phyloP scores from a whole-genome alignment of 2,888 invertebrate genomes.

The Steromphala cineraria region DNA sequence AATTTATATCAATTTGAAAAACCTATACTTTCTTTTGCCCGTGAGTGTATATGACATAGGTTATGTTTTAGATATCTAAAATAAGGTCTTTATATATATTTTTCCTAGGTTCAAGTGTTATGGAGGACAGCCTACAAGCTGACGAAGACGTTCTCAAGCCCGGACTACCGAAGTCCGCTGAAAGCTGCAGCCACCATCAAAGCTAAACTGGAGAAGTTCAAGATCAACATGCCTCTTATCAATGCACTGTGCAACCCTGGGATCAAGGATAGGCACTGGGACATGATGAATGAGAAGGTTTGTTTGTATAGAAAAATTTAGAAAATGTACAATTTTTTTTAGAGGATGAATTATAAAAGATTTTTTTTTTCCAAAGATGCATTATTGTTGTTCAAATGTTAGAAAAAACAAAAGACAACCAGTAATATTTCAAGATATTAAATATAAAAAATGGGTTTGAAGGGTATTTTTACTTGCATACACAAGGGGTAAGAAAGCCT shows the following conservation, averaged over 20 bases:
- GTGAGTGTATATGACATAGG: no score
- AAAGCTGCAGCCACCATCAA: slow-evolving; percentile 72
- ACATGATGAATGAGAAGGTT: slow-evolving; percentile 73
- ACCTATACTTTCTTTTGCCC: no score
- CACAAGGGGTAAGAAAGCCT: no score
- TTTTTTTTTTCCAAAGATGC: no score
- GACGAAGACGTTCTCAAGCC: slow-evolving; percentile 72
- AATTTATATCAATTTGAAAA: no score
- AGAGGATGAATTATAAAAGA: no score
- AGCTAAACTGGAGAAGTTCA: slow-evolving; percentile 73
- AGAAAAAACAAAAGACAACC: no score
- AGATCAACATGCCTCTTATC: slow-evolving; percentile 74
- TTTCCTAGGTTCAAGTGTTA: slow-evolving; percentile 67
- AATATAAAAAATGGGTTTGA: no score
- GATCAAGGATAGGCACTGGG: slow-evolving; percentile 74
- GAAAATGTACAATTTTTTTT: neutral
- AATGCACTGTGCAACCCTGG: slow-evolving; percentile 74
- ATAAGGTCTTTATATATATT: no score
- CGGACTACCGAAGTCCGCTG: slow-evolving; percentile 71
- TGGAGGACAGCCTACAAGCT: slow-evolving; percentile 75
- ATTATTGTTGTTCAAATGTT: no score
- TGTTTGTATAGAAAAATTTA: neutral
- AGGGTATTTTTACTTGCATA: no score
- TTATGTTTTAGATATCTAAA: neutral
- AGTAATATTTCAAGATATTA: no score